These are phyloP conservation scores for Gila robusta DNA, from an alignment of 2,797 vertebrate genomes.

Conservation along the genomic window DNA sequence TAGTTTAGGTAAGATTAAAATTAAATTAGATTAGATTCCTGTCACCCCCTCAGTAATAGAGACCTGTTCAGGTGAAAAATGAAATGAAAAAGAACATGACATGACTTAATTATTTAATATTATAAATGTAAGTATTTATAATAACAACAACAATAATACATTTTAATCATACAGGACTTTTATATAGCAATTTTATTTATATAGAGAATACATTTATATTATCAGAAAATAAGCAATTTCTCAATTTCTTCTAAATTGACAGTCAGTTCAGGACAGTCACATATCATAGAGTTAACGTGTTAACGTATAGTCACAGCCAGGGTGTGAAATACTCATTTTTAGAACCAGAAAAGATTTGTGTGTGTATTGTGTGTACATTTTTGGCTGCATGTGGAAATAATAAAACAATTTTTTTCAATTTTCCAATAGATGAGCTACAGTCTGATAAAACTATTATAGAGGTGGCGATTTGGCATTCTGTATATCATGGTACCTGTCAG, in stretches of 20 bases:
- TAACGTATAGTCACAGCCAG: not conserved
- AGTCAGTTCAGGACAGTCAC: not conserved
- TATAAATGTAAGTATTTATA: not conserved
- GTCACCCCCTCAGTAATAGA: not conserved
- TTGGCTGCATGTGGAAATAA: slow-evolving; percentile 38
- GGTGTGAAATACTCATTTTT: not conserved
- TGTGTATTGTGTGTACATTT: slow-evolving; percentile 43
- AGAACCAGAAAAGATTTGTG: not conserved
- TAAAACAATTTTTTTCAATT: not conserved
- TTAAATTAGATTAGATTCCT: not conserved
- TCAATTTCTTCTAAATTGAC: not conserved
- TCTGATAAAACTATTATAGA: slow-evolving; percentile 43
- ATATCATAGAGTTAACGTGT: not conserved
- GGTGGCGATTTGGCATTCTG: slow-evolving; percentile 12
- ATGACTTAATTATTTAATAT: not conserved
- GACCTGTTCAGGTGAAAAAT: not conserved
- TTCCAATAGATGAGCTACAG: slow-evolving; percentile 1
- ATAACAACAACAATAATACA: not conserved
- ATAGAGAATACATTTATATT: not conserved
- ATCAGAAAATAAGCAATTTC: not conserved
- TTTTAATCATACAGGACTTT: not conserved
- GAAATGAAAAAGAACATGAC: not conserved
- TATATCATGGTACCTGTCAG: slow-evolving; percentile 53
- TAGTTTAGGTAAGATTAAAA: slow-evolving; percentile 20
- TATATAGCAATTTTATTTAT: not conserved